Base-by-base conservation (phyloP, 2,888 invertebrate species). In the Parnassius mnemosyne region DNA sequence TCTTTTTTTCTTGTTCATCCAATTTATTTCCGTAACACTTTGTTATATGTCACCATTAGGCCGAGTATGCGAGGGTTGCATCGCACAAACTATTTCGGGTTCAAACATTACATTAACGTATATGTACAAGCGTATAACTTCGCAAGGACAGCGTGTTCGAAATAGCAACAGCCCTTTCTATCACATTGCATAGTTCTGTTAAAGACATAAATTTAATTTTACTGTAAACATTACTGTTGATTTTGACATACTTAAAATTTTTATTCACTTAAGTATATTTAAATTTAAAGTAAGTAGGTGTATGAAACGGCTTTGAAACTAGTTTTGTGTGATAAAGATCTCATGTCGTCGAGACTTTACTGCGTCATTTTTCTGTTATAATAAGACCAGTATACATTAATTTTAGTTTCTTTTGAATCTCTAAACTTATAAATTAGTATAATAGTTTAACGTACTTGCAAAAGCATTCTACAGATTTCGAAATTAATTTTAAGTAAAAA, bases 1-100 rank as follows among this genome's bases (percentile, higher is more conserved):
- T 79, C 71, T 82, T 86, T 78, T 84, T 63, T 85, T 82, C 78
- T 75, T 67, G 66, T 56, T 34, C 54, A 52, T 75, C 70, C 79
- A 78, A 83, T 82, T 82, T 87, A 85, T 87, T 87, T 83, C 80
- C 78, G 87, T 81, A 80, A 80, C 85, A 81, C 79, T 82, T 80
- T 81, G 83, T 83, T 80, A 84, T 81, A 80, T 81, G 80, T 79
- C 79, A 79, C 85, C 80, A 86, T 87, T 85, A 86, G 78, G 74
- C 76, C 69, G 77, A 69, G 75, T 75, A 83, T 79, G 80, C 78
- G 80, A 79, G 80, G 80, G 80, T 77, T 77, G 74, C 69, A 75
- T 71, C 68, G 65, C 43, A 50, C 60, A 65, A 71, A 74, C 71
- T 80, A 81, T 81, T 82, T 79, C 71, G 70, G 70, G 69, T 71